Percentiles rank a stretch among this genome's conserved stretches.
Evolutionary conservation across 2,888 invertebrate genomes (phyloP).

Genomic region (Amaurobius ferox): DNA sequence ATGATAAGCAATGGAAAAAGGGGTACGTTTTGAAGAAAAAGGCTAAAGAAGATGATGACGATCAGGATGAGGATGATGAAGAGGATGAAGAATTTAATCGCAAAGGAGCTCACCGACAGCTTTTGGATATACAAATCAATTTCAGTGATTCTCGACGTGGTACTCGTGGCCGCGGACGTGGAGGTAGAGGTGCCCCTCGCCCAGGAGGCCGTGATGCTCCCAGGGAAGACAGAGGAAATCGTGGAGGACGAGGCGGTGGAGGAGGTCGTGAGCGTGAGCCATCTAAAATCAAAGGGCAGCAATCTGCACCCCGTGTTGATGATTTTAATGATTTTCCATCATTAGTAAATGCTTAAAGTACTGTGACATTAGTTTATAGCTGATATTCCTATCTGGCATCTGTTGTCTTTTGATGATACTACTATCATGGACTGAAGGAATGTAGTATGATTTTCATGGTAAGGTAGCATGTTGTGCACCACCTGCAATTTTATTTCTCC

Average conservation of each 20-base stretch:
- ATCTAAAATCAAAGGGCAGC: slow-evolving; percentile 46
- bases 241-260: slow-evolving; percentile 62
- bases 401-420: neutral
- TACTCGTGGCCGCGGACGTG: slow-evolving; percentile 49
- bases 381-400: slow-evolving; percentile 50
- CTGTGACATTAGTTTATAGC: slow-evolving; percentile 40
- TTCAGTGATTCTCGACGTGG: slow-evolving; percentile 80
- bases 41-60: slow-evolving; percentile 77
- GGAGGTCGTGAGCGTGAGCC: slow-evolving; percentile 76
- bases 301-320: slow-evolving; percentile 82
- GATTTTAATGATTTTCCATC: slow-evolving; percentile 97
- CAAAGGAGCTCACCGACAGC: slow-evolving; percentile 87
- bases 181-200: slow-evolving; percentile 42
- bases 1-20: slow-evolving; percentile 87
- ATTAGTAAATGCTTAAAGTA: slow-evolving; percentile 80
- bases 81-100: slow-evolving; percentile 67
- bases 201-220: slow-evolving; percentile 18
- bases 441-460: too few relatives aligned
- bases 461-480: too few relatives aligned
- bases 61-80: slow-evolving; percentile 80
- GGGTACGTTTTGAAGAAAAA: slow-evolving; percentile 81
- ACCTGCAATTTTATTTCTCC: neutral
- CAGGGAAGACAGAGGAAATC: slow-evolving; percentile 30
- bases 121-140: slow-evolving; percentile 91
- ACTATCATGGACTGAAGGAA: too few relatives aligned